Evolutionary conservation across 2,888 invertebrate genomes (phyloP), one percentile per base, ranked within the genome.

Genomic region (Plagodis dolabraria): DNA sequence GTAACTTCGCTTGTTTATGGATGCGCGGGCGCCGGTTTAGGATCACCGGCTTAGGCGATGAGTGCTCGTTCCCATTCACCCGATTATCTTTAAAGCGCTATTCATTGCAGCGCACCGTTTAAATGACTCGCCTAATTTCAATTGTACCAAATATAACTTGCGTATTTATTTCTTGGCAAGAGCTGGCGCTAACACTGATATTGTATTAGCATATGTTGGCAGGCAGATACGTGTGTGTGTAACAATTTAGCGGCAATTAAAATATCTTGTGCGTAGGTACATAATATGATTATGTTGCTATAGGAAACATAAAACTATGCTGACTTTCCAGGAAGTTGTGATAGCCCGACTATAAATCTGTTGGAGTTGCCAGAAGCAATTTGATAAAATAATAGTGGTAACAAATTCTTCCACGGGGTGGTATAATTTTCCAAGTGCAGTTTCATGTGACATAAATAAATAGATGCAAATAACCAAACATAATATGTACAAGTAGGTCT

Each of bases 91-190:
- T 80, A 80, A 85, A 83, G 81, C 78, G 72, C 82, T 83, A 82
- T 85, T 79, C 85, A 87, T 83, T 83, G 80, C 79, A 68, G 59
- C 57, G 76, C 70, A 73, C 72, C 76, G 82, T 83, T 83, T 89
- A 89, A 92, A 91, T 87, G 89, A 84, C 81, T 80, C 85, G 83
- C 89, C 89, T 91, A 89, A 91, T 90, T 90, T 89, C 89, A 89
- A 91, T 92, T 91, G 92, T 87, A 83, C 89, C 83, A 86, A 91
- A 91, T 91, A 90, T 91, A 91, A 90, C 88, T 82, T 74, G 71
- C 72, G 79, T 89, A 88, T 90, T 89, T 91, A 90, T 89, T 85
- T 87, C 84, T 92, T 91, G 91, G 91, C 92, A 90, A 84, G 86
- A 82, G 80, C 76, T 75, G 75, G 70, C 70, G 74, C 76, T 70